Base-by-base conservation (phyloP, 23 tunicate species). In the Ascidia mentula region DNA sequence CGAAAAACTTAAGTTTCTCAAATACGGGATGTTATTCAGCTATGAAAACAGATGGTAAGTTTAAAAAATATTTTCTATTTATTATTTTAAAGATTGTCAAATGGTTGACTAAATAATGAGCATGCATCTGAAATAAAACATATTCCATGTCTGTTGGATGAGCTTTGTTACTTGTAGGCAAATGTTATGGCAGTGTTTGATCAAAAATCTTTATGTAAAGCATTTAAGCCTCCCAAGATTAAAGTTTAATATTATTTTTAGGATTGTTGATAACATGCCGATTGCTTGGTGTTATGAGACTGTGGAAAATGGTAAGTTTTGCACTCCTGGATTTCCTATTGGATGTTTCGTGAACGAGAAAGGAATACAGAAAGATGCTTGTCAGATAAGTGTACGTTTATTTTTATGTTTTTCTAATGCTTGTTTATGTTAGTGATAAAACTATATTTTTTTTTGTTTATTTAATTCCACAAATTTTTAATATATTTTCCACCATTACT, bases 241-340 rank as follows among this genome's bases (percentile, higher is more conserved):
- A n/a, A n/a, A n/a, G n/a, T n/a, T 9, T 73, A 60, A 30, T n/a
- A n/a, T n/a, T n/a, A n/a, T n/a, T n/a, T n/a, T n/a, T 46, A 89
- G 95, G 98, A 89, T 95, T 82, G 76, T 89, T 40, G 98, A 96
- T 60, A 91, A 96, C 83, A 96, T 96, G 99, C 99, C 99, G 9
- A 90, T 96, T 0, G 92, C 99, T 32, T 91, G 99, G 97, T 96
- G 99, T 69, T 96, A 91, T 61, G 81, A 87, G 26, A 91, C 99
- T 26, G 72, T 40, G 40, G 36, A 26, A 12, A 77, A 70, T 7
- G 78, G 88, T 24, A 77, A 83, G 36, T 91, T 87, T 82, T 96
- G 99, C 74, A 88, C 82, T 69, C 81, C 94, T 35, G 99, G 99
- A 20, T 96, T 96, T 85, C 99, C 99, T n/a, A 82, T 96, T 61